phyloP scores from a whole-genome alignment of 2,113 vertebrate species.

The Narcine bancroftii region DNA sequence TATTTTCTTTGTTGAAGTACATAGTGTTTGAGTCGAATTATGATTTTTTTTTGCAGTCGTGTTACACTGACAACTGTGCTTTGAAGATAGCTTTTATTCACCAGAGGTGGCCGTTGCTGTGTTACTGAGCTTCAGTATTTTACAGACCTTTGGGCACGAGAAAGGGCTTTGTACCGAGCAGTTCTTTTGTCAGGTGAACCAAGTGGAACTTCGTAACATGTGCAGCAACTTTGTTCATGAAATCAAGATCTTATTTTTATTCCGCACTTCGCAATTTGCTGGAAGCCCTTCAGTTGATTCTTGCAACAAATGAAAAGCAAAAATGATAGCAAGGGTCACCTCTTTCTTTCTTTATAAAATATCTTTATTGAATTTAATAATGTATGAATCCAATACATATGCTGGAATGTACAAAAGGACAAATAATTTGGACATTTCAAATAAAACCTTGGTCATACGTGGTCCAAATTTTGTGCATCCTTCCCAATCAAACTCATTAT shows the following conservation, averaged over 20 bases:
- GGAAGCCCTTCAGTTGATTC: neutral
- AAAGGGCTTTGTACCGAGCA: neutral
- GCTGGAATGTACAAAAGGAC: too few relatives aligned
- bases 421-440: too few relatives aligned
- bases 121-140: neutral
- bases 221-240: neutral
- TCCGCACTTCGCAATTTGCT: neutral
- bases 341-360: neutral
- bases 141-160: neutral
- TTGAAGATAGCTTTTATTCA: neutral
- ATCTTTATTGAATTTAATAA: too few relatives aligned
- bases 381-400: too few relatives aligned
- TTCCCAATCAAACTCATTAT: too few relatives aligned
- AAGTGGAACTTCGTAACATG: neutral
- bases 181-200: neutral
- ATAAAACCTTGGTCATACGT: too few relatives aligned
- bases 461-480: too few relatives aligned
- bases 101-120: neutral
- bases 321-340: neutral
- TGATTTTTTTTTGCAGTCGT: slow-evolving; percentile 19
- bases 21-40: neutral
- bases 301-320: neutral
- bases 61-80: neutral
- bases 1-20: slow-evolving; percentile 24
- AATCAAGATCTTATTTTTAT: neutral